Evolutionary conservation across 2,888 invertebrate genomes (phyloP).

Genomic region (Eucera pruinosa): DNA sequence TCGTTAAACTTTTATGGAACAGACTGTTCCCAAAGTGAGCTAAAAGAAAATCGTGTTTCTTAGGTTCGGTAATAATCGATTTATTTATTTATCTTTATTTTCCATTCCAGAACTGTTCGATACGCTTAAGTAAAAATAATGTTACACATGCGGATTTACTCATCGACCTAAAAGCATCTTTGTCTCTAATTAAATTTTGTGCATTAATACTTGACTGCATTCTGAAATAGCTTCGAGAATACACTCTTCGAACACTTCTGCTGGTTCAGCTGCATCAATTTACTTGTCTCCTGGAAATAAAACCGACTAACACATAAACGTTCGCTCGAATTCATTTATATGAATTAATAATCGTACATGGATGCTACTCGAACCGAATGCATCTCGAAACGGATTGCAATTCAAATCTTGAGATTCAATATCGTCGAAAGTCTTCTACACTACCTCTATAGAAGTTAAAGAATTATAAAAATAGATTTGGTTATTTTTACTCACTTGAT

Average conservation of each 20-base stretch:
- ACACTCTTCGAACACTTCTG: not conserved
- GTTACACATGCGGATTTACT: not conserved
- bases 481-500: no score
- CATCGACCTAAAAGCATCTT: not conserved
- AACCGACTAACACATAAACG: not conserved
- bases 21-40: no score
- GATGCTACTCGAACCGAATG: not conserved
- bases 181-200: not conserved
- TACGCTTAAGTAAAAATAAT: not conserved
- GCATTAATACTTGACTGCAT: constrained; percentile 7
- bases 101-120: no score
- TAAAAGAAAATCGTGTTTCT: not conserved
- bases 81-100: not conserved
- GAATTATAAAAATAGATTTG: no score
- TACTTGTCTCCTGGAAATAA: not conserved
- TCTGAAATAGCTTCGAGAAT: constrained; percentile 2
- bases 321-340: not conserved
- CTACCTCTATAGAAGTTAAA: no score
- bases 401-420: not conserved
- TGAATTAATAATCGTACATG: not conserved
- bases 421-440: not conserved
- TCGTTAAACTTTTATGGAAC: not conserved
- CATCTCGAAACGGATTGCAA: no score
- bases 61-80: not conserved
- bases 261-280: not conserved